phyloP scores from a whole-genome alignment of 2,797 vertebrate species.

The Danionella dracula region DNA sequence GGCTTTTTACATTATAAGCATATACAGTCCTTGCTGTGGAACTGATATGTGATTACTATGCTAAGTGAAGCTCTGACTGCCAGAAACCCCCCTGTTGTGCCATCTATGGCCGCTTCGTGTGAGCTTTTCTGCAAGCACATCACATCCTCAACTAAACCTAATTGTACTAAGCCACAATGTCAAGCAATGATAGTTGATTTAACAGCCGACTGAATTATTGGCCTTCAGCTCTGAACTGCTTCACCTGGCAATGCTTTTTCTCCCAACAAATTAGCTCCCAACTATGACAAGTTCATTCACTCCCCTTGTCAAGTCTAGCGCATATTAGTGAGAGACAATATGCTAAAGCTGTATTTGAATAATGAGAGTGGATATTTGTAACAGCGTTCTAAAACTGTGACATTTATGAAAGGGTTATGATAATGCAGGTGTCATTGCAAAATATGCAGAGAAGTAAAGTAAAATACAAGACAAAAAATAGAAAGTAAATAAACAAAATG shows the following conservation, averaged over 20 bases:
- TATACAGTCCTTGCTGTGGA: slow-evolving; percentile 24
- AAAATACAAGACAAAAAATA: not conserved
- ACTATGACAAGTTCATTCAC: slow-evolving; percentile 44
- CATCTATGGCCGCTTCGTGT: slow-evolving; percentile 31
- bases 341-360: slow-evolving; percentile 35
- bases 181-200: slow-evolving; percentile 45
- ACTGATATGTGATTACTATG: slow-evolving; percentile 40
- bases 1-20: slow-evolving; percentile 18
- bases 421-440: slow-evolving; percentile 30
- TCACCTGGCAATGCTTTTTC: slow-evolving; percentile 39
- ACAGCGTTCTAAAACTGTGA: slow-evolving; percentile 25
- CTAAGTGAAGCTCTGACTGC: slow-evolving; percentile 34
- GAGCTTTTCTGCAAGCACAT: slow-evolving; percentile 37
- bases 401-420: slow-evolving; percentile 31
- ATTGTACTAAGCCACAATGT: slow-evolving; percentile 42
- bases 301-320: slow-evolving; percentile 8
- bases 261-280: slow-evolving; percentile 42
- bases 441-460: not conserved
- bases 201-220: slow-evolving; percentile 45
- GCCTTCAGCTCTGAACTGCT: slow-evolving; percentile 32
- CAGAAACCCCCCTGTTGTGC: slow-evolving; percentile 26
- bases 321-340: slow-evolving; percentile 29
- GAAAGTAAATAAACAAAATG: slow-evolving; percentile 5
- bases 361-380: slow-evolving; percentile 44
- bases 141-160: slow-evolving; percentile 36